phyloP scores from a whole-genome alignment of 1,140 invertebrate genomes.

The Adoxophyes honmai region DNA sequence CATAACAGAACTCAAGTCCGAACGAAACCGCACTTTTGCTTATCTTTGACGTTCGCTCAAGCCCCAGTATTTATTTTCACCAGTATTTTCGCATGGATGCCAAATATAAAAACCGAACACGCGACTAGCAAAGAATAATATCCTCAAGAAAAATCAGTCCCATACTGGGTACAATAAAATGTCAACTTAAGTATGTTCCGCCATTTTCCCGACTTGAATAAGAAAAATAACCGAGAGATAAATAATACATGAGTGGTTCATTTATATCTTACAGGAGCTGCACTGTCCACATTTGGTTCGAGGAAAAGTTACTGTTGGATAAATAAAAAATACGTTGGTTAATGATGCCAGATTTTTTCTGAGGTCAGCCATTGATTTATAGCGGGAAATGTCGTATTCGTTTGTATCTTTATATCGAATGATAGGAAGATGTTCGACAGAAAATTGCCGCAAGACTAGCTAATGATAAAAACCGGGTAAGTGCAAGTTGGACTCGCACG shows the following conservation, averaged over 20 bases:
- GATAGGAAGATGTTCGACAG: too few species aligned
- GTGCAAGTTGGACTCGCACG: too few species aligned
- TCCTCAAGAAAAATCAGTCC: conserved; percentile 4
- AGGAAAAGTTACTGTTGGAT: not conserved
- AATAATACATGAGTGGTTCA: conserved; percentile 16
- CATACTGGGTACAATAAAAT: conserved; percentile 5
- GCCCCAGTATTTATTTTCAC: too few species aligned
- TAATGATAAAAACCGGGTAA: too few species aligned
- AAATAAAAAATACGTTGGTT: conserved; percentile 5
- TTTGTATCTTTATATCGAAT: too few species aligned
- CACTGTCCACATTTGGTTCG: not conserved
- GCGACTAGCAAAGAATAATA: conserved; percentile 2
- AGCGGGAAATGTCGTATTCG: not conserved
- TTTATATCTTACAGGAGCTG: conserved; percentile 3
- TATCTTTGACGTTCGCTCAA: too few species aligned
- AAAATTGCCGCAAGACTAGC: too few species aligned
- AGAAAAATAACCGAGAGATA: conserved; percentile 12
- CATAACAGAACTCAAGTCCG: too few species aligned
- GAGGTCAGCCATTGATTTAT: not conserved
- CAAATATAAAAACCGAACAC: too few species aligned
- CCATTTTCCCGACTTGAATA: conserved; percentile 4
- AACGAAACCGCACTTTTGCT: too few species aligned
- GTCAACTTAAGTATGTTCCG: conserved; percentile 12
- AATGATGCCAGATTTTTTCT: not conserved
- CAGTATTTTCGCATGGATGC: too few species aligned